These are phyloP conservation scores for Micromussa lordhowensis DNA, from an alignment of 92 coral and sea anemone species.

Conservation along the genomic window DNA sequence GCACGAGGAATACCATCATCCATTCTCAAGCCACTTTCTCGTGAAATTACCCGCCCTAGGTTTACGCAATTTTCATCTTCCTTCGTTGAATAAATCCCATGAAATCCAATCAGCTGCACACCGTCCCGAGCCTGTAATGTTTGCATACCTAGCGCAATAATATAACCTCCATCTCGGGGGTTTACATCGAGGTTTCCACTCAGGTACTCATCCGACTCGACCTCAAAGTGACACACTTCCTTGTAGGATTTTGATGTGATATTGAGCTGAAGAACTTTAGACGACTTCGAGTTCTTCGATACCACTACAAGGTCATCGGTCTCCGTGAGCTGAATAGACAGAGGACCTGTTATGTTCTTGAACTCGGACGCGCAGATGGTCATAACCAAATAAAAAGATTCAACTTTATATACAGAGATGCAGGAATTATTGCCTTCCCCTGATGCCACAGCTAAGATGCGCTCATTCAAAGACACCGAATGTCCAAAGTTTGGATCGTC, in stretches of 20 bases:
- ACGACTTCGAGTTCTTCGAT: slow-evolving; percentile 55
- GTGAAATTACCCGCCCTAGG: slow-evolving; percentile 77
- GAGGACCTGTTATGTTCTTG: slow-evolving; percentile 47
- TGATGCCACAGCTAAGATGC: slow-evolving; percentile 63
- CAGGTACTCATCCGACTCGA: slow-evolving; percentile 21
- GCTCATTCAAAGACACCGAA: slow-evolving; percentile 62
- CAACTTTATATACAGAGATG: slow-evolving; percentile 62
- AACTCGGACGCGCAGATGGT: slow-evolving; percentile 52
- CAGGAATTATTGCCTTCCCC: slow-evolving; percentile 41
- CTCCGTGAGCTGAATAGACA: slow-evolving; percentile 68
- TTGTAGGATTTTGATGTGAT: slow-evolving; percentile 33
- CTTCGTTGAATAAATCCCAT: slow-evolving; percentile 52
- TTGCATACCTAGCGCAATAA: slow-evolving; percentile 87
- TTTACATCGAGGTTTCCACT: slow-evolving; percentile 65
- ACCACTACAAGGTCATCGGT: slow-evolving; percentile 67
- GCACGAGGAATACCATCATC: slow-evolving; percentile 87
- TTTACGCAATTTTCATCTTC: slow-evolving; percentile 63
- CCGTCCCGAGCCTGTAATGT: slow-evolving; percentile 86
- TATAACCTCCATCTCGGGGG: slow-evolving; percentile 61
- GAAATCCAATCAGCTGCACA: slow-evolving; percentile 71
- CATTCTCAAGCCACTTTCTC: slow-evolving; percentile 75
- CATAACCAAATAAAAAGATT: slow-evolving; percentile 26
- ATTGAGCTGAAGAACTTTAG: slow-evolving; percentile 63
- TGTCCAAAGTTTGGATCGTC: slow-evolving; percentile 69
- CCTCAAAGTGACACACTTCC: slow-evolving; percentile 41